Conservation (phyloP, 1,140 invertebrate species). For the Ptiloglossa arizonensis region DNA sequence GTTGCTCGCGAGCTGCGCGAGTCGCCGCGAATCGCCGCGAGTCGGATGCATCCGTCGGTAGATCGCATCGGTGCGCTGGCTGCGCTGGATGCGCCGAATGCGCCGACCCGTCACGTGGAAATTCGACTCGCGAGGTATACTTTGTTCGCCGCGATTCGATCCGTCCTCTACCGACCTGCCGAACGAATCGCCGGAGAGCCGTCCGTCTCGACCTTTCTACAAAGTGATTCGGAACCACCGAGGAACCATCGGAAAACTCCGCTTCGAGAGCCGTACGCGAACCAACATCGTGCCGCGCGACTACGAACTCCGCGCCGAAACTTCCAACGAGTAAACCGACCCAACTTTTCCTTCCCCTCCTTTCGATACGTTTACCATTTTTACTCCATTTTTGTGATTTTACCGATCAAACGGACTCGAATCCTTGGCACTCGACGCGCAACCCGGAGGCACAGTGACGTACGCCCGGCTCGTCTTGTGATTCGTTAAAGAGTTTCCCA, state of each 20-base stretch:
- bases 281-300: too few species aligned
- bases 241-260: too few species aligned
- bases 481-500: not conserved
- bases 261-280: too few species aligned
- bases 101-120: constrained; percentile 49
- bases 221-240: not conserved
- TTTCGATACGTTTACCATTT: too few species aligned
- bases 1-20: not conserved
- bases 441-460: not conserved
- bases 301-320: too few species aligned
- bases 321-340: too few species aligned
- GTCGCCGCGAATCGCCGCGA: not conserved
- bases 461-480: not conserved
- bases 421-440: not conserved
- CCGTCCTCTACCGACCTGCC: not conserved
- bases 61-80: not conserved
- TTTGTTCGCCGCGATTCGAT: not conserved
- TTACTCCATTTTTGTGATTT: not conserved
- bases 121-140: constrained; percentile 16
- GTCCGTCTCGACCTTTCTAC: not conserved
- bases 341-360: not conserved
- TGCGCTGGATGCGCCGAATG: not conserved
- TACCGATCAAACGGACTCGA: not conserved
- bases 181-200: not conserved
- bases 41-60: not conserved